Evolutionary conservation across 2,888 invertebrate genomes (phyloP).

Genomic region (Ectemnius continuus): DNA sequence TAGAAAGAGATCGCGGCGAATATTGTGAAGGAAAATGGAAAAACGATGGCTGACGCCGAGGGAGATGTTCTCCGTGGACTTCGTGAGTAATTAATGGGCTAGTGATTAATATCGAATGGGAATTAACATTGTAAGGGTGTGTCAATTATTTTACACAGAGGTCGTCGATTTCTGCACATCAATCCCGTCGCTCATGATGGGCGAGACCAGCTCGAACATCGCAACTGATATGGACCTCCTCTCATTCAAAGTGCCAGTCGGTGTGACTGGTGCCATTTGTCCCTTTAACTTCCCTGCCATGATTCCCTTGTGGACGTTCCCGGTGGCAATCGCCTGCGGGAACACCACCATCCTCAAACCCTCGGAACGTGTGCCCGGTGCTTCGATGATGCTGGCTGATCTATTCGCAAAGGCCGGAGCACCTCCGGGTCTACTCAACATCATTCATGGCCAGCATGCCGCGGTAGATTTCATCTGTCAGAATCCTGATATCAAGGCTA

Average conservation of each 20-base stretch:
- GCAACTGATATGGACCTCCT: constrained; percentile 98
- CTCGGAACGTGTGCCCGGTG: constrained; percentile 98
- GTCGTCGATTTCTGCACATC: constrained; percentile 98
- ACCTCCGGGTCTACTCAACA: constrained; percentile 97
- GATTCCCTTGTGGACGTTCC: constrained; percentile 99
- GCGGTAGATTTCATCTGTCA: constrained; percentile 99
- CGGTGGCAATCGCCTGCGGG: constrained; percentile 91
- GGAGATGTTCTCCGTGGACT: constrained; percentile 98
- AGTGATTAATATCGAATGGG: not conserved
- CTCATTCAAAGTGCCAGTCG: constrained; percentile 94
- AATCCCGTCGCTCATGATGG: constrained; percentile 94
- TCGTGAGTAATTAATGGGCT: constrained; percentile 83
- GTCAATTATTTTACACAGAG: constrained; percentile 81
- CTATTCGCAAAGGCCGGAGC: constrained; percentile 95
- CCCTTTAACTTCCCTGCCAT: constrained; percentile 99
- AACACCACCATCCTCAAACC: constrained; percentile 97
- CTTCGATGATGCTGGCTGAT: constrained; percentile 96
- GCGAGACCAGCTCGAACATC: constrained; percentile 92
- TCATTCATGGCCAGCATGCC: constrained; percentile 96
- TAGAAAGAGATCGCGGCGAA: constrained; percentile 91
- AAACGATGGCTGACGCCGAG: constrained; percentile 97
- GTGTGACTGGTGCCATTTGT: constrained; percentile 96
- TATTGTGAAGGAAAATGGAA: constrained; percentile 98
- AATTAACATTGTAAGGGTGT: no score
- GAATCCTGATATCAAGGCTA: constrained; percentile 95